Percentiles rank a stretch among this genome's conserved stretches.
Evolutionary conservation across 2,113 vertebrate genomes (phyloP).

Genomic region (Paracanthobrama guichenoti): DNA sequence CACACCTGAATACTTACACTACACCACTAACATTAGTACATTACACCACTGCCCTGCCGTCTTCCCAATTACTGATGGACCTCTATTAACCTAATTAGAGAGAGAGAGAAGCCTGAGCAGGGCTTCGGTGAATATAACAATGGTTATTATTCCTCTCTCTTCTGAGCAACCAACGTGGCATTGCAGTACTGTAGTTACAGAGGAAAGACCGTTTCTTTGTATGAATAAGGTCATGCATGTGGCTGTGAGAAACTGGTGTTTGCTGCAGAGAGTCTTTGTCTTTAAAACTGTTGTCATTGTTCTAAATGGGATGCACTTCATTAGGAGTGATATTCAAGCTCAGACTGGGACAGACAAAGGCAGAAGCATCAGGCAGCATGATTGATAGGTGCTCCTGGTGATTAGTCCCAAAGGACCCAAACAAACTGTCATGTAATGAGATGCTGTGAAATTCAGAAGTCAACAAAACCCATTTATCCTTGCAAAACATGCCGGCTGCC

Average conservation of each 20-base stretch:
- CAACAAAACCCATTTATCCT: background rate
- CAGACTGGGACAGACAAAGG: constrained; percentile 1
- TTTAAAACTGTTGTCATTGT: constrained; percentile 16
- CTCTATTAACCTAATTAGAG: constrained; percentile 60
- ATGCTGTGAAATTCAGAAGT: background rate
- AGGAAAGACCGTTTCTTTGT: background rate
- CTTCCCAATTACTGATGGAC: constrained; percentile 31
- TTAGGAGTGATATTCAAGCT: constrained; percentile 20
- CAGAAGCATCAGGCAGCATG: background rate
- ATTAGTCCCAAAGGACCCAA: background rate
- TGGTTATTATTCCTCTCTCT: constrained; percentile 3
- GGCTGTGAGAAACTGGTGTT: background rate
- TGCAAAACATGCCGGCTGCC: background rate
- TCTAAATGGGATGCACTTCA: constrained; percentile 37
- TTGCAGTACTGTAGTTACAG: background rate
- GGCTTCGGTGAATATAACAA: background rate
- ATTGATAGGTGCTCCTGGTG: constrained; percentile 28
- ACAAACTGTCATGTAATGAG: constrained; percentile 22
- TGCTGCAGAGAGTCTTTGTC: background rate
- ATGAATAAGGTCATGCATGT: background rate
- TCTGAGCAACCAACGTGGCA: background rate
- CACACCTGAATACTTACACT: constrained; percentile 57
- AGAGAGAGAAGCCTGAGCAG: background rate
- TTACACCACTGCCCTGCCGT: background rate
- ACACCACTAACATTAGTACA: constrained; percentile 42